Percentiles rank a stretch among this genome's conserved stretches.
These are phyloP conservation scores for Sipha maydis DNA, from an alignment of 2,888 invertebrate species.

Conservation along the genomic window DNA sequence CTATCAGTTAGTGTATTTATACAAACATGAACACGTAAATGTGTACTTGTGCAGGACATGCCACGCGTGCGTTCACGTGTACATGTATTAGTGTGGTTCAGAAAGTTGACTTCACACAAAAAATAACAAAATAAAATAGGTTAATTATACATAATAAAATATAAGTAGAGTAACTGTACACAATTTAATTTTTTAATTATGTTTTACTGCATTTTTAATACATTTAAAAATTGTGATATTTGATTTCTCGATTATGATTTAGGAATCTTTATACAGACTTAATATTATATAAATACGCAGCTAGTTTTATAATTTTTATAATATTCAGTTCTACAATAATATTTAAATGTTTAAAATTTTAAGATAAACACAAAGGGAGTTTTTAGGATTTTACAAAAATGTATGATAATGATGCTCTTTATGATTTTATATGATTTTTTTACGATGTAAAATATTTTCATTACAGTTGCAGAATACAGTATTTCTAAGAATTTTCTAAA, in stretches of 20 bases:
- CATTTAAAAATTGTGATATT: background rate
- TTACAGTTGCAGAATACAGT: no score
- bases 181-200: background rate
- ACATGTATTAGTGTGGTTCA: background rate
- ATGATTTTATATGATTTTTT: no score
- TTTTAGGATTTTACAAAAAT: no score
- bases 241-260: background rate
- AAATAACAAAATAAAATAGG: slow-evolving; percentile 28
- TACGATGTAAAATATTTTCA: no score
- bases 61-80: background rate
- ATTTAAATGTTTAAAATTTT: no score
- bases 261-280: background rate
- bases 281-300: background rate
- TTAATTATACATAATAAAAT: slow-evolving; percentile 16
- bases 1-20: background rate
- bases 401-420: no score
- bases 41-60: background rate
- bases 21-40: background rate
- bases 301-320: background rate
- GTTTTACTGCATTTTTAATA: no score
- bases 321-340: background rate
- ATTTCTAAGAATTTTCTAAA: no score
- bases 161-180: background rate
- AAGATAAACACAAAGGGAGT: no score
- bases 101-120: slow-evolving; percentile 40